phyloP scores from a whole-genome alignment of 2,797 vertebrate species.

The Cryptoblepharus egeriae region DNA sequence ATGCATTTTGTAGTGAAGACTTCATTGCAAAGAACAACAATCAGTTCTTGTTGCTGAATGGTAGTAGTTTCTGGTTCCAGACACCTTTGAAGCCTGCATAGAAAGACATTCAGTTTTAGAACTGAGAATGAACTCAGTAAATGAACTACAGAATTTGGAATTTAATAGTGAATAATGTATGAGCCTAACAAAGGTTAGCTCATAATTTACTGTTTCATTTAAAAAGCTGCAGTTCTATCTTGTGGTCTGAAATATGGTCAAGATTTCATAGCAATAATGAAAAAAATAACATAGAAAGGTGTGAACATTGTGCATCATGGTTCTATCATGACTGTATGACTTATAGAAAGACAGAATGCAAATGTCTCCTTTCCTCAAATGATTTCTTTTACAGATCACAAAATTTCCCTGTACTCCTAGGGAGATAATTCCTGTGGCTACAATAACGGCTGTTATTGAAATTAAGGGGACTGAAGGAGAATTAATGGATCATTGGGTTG shows the following conservation, averaged over 20 bases:
- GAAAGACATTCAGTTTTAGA: not conserved
- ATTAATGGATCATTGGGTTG: not conserved
- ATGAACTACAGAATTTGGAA: not conserved
- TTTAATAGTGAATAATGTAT: not conserved
- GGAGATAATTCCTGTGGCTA: not conserved
- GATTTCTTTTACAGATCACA: not conserved
- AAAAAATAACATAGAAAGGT: not conserved
- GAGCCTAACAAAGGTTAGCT: not conserved
- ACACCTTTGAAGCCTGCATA: not conserved
- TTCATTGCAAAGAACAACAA: not conserved
- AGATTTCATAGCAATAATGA: not conserved
- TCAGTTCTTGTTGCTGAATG: not conserved
- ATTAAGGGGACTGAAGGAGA: not conserved
- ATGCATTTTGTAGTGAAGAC: not conserved
- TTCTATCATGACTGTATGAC: not conserved
- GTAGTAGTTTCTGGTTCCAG: not conserved
- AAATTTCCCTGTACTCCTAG: not conserved
- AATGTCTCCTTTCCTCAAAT: not conserved
- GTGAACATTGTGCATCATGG: not conserved
- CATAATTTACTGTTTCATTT: too few species aligned
- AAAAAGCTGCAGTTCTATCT: not conserved
- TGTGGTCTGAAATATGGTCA: not conserved
- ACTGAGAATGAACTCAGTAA: not conserved
- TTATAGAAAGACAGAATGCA: not conserved
- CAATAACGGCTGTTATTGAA: not conserved